A percentile compares a stretch with the other conserved stretches of the same genome.
phyloP scores from a whole-genome alignment of 2,113 vertebrate genomes.

The Macquaria ambigua region DNA sequence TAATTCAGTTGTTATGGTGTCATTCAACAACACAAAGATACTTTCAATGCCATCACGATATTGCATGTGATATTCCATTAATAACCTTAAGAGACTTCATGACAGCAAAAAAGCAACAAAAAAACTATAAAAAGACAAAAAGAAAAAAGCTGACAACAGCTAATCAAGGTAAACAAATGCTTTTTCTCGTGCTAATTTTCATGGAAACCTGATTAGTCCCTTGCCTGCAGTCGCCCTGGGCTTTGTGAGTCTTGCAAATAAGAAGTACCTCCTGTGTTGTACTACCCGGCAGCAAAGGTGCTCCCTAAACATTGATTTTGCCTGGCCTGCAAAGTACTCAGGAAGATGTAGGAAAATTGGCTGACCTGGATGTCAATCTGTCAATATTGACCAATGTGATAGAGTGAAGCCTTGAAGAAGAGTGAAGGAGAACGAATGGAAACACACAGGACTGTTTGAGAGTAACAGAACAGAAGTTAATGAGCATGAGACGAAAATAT shows the following conservation, averaged over 20 bases:
- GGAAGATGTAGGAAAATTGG: neutral
- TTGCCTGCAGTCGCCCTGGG: neutral
- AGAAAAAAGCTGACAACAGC: slow-evolving; percentile 1
- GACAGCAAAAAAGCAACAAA: slow-evolving; percentile 1
- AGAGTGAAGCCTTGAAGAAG: neutral
- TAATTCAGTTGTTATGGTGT: neutral
- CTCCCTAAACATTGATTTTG: neutral
- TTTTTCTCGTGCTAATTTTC: slow-evolving; percentile 3
- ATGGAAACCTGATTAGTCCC: slow-evolving; percentile 11
- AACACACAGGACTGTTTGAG: neutral
- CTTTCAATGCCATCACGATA: neutral
- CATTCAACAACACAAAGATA: neutral
- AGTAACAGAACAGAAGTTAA: neutral
- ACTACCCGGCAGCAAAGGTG: neutral
- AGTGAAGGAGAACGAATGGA: neutral
- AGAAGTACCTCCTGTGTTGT: neutral
- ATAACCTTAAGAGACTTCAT: neutral
- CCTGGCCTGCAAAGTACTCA: neutral
- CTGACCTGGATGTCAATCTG: neutral
- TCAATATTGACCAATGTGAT: neutral
- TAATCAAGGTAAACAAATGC: slow-evolving; percentile 23
- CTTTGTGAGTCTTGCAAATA: neutral
- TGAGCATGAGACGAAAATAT: neutral
- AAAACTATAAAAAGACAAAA: neutral
- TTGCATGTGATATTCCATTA: slow-evolving; percentile 20